Conservation (phyloP, 2,797 vertebrate genomes). For the Bradypodion ventrale region DNA sequence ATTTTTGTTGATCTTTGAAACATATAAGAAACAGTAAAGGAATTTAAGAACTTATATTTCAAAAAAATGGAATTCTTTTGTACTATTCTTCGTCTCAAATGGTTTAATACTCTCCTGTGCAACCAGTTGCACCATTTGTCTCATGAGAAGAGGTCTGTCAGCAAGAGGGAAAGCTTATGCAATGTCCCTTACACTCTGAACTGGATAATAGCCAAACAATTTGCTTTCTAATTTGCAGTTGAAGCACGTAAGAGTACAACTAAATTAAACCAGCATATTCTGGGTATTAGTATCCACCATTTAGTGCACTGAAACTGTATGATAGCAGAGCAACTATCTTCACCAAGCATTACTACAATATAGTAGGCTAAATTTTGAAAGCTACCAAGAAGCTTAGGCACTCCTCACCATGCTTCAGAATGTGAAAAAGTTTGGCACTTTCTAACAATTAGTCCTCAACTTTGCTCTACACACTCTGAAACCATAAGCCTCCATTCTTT, state of each 20-base stretch:
- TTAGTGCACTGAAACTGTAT: background rate
- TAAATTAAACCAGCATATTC: background rate
- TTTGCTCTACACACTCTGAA: background rate
- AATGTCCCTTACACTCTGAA: no score
- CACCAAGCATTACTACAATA: background rate
- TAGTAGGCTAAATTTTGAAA: constrained; percentile 1
- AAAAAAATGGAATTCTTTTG: no score
- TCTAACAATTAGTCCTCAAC: background rate
- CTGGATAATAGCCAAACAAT: no score
- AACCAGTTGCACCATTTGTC: no score
- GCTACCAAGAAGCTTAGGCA: background rate
- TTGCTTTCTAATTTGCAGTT: background rate
- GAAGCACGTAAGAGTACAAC: no score
- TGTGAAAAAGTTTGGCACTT: background rate
- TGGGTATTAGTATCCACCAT: background rate
- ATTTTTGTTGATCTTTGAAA: no score
- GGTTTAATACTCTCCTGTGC: no score
- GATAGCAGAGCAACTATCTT: background rate
- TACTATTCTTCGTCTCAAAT: no score
- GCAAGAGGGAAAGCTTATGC: no score
- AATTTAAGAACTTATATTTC: no score
- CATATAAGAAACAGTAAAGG: no score
- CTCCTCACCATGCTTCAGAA: background rate
- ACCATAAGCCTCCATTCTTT: background rate
- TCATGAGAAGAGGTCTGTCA: no score